Conservation (phyloP, 2,888 invertebrate genomes). For the Sacculina carcini region DNA sequence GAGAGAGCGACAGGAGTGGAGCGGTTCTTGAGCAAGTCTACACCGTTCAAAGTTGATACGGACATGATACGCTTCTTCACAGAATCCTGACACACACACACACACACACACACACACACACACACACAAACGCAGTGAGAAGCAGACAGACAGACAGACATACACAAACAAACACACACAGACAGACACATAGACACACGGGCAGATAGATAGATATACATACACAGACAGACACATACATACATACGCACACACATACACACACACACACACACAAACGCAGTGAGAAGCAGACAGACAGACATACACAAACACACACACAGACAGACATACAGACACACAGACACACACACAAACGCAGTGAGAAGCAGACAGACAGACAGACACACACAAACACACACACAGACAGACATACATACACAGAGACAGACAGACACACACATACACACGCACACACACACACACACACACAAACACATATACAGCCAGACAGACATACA, state of each 20-base stretch:
- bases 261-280: no score
- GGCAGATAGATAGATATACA: background rate
- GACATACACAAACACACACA: background rate
- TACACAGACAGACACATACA: background rate
- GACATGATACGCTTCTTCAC: slow-evolving; percentile 2
- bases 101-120: no score
- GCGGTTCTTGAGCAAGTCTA: background rate
- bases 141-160: background rate
- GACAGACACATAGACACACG: background rate
- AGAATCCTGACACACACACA: background rate
- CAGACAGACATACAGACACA: no score
- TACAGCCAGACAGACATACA: background rate
- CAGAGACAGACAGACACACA: background rate
- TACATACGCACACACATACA: background rate
- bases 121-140: background rate
- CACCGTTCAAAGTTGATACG: background rate
- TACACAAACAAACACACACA: background rate
- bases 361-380: background rate
- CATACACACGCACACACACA: background rate
- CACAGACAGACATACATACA: background rate
- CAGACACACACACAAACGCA: no score
- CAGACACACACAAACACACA: background rate
- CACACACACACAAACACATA: no score
- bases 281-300: background rate
- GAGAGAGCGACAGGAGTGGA: no score